phyloP scores from a whole-genome alignment of 2,113 vertebrate species.

The Empidonax traillii region DNA sequence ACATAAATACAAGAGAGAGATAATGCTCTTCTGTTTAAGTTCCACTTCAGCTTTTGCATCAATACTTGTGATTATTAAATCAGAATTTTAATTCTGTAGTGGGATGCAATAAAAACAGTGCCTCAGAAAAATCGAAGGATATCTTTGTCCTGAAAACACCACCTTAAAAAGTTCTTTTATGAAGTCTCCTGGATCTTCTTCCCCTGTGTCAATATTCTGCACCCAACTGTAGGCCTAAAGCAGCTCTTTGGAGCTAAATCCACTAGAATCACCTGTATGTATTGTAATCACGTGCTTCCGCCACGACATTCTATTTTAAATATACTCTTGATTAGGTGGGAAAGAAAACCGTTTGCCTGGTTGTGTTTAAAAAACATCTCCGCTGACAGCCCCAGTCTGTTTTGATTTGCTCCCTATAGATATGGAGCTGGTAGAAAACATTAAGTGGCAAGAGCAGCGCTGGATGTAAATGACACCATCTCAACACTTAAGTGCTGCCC shows the following conservation, averaged over 20 bases:
- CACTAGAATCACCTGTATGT: not conserved
- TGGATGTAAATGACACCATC: not conserved
- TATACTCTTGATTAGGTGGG: not conserved
- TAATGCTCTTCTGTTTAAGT: not conserved
- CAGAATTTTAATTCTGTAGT: not conserved
- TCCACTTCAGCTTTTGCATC: not conserved
- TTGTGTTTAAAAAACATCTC: not conserved
- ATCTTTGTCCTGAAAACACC: not conserved
- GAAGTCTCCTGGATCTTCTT: not conserved
- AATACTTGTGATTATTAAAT: not conserved
- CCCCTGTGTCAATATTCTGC: not conserved
- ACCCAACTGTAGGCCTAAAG: not conserved
- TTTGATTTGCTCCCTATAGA: slow-evolving; percentile 3
- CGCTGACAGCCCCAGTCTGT: not conserved
- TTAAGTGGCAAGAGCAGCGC: not conserved
- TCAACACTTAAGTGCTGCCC: slow-evolving; percentile 31
- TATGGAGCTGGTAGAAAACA: slow-evolving; percentile 1
- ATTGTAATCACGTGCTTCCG: not conserved
- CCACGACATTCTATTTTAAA: not conserved
- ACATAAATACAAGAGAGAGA: not conserved
- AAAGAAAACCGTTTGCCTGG: not conserved
- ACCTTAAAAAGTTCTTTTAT: not conserved
- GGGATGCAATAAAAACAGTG: not conserved
- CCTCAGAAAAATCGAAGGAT: not conserved
- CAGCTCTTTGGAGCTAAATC: not conserved